phyloP scores from a whole-genome alignment of 2,113 vertebrate species.

The Sylvietta virens region DNA sequence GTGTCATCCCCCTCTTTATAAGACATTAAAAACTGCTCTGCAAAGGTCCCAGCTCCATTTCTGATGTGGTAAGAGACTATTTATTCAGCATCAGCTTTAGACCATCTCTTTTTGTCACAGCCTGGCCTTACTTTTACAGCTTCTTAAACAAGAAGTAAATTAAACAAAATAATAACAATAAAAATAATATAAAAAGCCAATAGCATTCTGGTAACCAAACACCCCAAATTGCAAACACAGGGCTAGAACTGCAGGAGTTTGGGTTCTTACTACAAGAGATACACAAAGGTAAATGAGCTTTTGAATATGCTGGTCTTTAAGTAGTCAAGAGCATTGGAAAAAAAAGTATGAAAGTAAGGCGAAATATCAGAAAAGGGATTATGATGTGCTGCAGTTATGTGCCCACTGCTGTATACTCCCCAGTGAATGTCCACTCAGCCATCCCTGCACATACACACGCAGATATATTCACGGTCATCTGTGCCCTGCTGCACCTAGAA shows the following conservation, averaged over 20 bases:
- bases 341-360: neutral
- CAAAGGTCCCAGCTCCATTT: neutral
- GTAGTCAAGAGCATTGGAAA: neutral
- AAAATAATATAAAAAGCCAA: neutral
- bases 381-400: neutral
- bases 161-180: neutral
- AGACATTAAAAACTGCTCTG: neutral
- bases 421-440: neutral
- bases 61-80: neutral
- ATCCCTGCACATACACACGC: neutral
- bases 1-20: rapidly evolving
- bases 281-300: neutral
- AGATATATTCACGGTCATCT: rapidly evolving
- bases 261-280: neutral
- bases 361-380: neutral
- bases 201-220: neutral
- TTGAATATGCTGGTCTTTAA: neutral
- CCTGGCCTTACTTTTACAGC: neutral
- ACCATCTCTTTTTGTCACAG: neutral
- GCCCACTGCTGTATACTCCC: neutral
- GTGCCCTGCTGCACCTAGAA: neutral
- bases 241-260: neutral
- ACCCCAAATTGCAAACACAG: neutral
- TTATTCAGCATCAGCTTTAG: neutral
- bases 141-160: neutral